Conservation (phyloP, 2,113 vertebrate genomes). For the Corythornis cristatus region DNA sequence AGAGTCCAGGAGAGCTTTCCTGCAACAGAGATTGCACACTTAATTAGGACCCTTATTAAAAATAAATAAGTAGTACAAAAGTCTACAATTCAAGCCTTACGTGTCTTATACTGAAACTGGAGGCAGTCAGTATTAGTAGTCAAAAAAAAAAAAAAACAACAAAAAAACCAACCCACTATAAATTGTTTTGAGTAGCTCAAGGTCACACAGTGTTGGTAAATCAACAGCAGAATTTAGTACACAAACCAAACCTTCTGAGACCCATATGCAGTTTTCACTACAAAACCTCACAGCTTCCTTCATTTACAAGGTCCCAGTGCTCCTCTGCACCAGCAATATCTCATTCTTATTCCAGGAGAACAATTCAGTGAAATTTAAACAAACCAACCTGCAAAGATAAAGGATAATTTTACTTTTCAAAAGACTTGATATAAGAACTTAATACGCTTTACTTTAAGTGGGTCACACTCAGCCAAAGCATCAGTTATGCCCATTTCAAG, state of each 20-base stretch:
- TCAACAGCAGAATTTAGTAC: not conserved
- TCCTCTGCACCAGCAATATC: not conserved
- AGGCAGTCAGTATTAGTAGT: not conserved
- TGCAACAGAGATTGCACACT: slow-evolving; percentile 38
- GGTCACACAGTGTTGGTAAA: not conserved
- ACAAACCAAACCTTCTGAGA: not conserved
- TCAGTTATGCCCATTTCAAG: not conserved
- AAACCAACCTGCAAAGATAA: slow-evolving; percentile 16
- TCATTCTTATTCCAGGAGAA: slow-evolving; percentile 37
- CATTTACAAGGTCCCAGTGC: slow-evolving; percentile 4
- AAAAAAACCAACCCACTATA: not conserved
- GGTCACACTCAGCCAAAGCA: not conserved
- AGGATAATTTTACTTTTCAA: slow-evolving; percentile 2
- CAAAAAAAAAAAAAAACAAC: not conserved
- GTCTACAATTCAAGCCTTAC: not conserved
- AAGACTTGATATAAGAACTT: not conserved
- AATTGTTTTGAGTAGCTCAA: not conserved
- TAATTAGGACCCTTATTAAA: slow-evolving; percentile 68
- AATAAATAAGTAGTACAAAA: slow-evolving; percentile 43
- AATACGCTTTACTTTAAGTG: not conserved
- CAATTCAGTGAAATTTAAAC: slow-evolving; percentile 31
- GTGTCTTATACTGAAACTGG: not conserved
- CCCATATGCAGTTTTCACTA: not conserved
- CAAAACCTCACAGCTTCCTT: slow-evolving; percentile 20
- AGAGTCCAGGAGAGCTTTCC: slow-evolving; percentile 64